Evolutionary conservation across 2,113 vertebrate genomes (phyloP), one percentile per base, ranked within the genome.

Genomic region (Corythornis cristatus): DNA sequence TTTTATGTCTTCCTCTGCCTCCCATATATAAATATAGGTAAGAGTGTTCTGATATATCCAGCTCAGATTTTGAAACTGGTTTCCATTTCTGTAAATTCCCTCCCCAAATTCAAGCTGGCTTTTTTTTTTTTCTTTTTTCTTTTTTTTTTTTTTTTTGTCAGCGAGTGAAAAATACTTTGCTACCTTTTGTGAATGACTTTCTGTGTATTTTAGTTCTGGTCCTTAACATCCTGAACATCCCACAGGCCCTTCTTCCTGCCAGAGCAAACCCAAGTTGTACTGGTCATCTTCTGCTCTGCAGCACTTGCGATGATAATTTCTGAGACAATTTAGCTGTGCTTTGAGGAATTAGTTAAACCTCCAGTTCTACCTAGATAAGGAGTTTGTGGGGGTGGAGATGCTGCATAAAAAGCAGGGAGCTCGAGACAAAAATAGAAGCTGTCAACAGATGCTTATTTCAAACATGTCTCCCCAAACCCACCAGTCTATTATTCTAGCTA

Each of bases 391-490:
- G 76, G 75, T 40, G 64, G 83, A 83, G 90, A 85, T 5, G 9
- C 50, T 60, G 77, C 66, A 72, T 66, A 76, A 75, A 62, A 92
- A 93, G 61, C 45, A 94, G 81, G 89, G 78, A 83, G 89, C 8
- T 2, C 17, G 78, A 89, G 87, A 83, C 67, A 92, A 94, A 92
- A 89, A 91, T 60, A 96, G 95, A 92, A 91, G 79, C 93, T 94
- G 95, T 90, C 86, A 93, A 80, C 42, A 40, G 62, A 93, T 61
- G 83, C 89, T 92, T 87, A 50, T 87, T 94, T 94, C 89, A 87
- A 93, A 84, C 82, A 61, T 77, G 87, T 92, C 82, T 89, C 93
- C 87, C 78, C 79, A 89, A 96, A 93, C 67, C 82, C 87, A 94
- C 87, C 87, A 83, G 87, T 84, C 92, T 93, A 70, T 96, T 96